These are phyloP conservation scores for Pithys albifrons DNA, from an alignment of 2,113 vertebrate genomes.

Conservation along the genomic window DNA sequence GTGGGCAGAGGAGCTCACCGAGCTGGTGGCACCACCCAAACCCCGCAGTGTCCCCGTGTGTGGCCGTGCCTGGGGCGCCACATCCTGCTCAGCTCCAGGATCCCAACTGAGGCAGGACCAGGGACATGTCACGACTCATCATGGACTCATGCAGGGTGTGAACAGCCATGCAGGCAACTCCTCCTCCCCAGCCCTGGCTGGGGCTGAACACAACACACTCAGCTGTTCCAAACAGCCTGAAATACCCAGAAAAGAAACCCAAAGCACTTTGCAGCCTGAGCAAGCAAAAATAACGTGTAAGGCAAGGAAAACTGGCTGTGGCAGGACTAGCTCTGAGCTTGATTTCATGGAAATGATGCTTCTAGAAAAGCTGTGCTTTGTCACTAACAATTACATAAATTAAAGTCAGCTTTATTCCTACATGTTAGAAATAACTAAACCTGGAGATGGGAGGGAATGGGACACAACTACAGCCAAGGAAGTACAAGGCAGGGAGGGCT, in stretches of 20 bases:
- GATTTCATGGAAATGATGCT: neutral
- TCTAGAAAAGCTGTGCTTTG: neutral
- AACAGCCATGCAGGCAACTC: neutral
- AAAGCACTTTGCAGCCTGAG: constrained; percentile 21
- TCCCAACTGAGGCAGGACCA: fast-evolving
- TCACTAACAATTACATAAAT: constrained; percentile 13
- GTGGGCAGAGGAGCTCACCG: neutral
- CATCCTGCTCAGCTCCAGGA: neutral
- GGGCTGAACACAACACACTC: neutral
- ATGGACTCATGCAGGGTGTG: neutral
- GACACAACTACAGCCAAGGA: neutral
- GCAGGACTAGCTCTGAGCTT: neutral
- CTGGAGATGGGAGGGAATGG: neutral
- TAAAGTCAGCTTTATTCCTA: neutral
- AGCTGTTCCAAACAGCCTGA: neutral
- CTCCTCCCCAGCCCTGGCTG: neutral
- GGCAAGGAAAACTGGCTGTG: neutral
- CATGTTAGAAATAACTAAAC: neutral
- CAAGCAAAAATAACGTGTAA: neutral
- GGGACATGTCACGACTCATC: neutral
- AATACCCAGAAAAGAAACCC: neutral
- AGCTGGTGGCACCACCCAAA: neutral
- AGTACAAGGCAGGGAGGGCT: neutral
- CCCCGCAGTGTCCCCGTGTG: neutral
- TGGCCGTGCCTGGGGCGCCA: neutral